Evolutionary conservation across 1,140 invertebrate genomes (phyloP), one percentile per base, ranked within the genome.

Genomic region (Lordiphosa clarofinis): DNA sequence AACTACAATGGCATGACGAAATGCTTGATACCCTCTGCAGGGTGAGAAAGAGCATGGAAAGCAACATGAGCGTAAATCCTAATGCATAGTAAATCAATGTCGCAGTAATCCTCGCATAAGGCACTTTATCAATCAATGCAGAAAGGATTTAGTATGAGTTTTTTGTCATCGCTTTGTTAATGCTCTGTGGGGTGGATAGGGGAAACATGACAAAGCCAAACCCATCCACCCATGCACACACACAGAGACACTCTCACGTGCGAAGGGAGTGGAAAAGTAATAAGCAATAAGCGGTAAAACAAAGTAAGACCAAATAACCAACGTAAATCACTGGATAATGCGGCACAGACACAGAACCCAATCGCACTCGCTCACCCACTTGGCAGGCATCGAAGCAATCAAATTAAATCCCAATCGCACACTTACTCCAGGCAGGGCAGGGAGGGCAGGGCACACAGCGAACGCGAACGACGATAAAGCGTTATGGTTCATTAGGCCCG

Each of bases 371-470:
- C 44, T 12, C 21, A 31, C 33, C 36, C 42, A 46, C 49, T 56
- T 69, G 56, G 55, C 65, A 65, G 59, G 49, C 73, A 84, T 84
- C 62, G 73, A 86, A 84, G 78, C 78, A 84, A 84, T 84, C 78
- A 84, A 84, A 86, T 84, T 84, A 84, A 84, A 84, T 84, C 79
- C 78, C 78, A 84, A 84, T 84, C 79, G 79, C 79, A 84, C 78
- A 84, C 78, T 84, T 78, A 69, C 12, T 31, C 28, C 61, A 56
- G 56, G 70, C 66, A 15, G 12, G 2, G 28, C 28, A 39, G 60
- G 60, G 43, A 15, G 12, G 12, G 28, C 28, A 39, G 60, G 60
- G 43, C 33, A 73, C 19, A 70, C 56, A 66, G 59, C 15, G 15
- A 15, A 15, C 15, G 15, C 66, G 82, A 82, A 68, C 67, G 73